These are phyloP conservation scores for Gulo gulo DNA, from an alignment of 2,113 vertebrate species.

Conservation along the genomic window DNA sequence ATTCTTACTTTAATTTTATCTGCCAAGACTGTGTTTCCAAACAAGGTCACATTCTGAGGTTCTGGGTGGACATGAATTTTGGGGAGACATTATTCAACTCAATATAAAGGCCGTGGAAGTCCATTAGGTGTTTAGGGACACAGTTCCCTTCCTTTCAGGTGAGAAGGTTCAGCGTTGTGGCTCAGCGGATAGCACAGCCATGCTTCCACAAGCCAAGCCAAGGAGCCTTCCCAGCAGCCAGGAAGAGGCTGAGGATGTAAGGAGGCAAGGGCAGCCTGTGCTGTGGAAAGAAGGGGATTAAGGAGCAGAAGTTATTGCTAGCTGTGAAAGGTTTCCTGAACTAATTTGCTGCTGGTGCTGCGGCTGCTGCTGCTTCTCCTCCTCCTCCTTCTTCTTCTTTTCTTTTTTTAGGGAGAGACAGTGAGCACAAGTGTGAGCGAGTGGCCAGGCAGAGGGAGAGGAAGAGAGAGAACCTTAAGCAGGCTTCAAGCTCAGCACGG, in stretches of 20 bases:
- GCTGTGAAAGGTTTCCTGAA: background rate
- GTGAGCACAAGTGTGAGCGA: background rate
- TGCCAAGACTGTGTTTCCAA: background rate
- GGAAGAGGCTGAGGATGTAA: background rate
- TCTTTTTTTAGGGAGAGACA: no score
- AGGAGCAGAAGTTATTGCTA: background rate
- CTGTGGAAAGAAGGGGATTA: background rate
- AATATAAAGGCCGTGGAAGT: background rate
- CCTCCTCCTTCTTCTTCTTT: background rate
- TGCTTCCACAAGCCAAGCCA: background rate
- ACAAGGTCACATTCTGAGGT: background rate
- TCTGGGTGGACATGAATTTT: background rate
- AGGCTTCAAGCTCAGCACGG: background rate
- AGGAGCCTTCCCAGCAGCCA: background rate
- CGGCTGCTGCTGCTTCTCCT: rapidly evolving
- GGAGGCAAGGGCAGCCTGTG: background rate
- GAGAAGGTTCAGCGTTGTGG: background rate
- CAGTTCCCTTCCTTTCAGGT: background rate
- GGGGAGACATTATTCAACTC: background rate
- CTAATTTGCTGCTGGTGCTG: background rate
- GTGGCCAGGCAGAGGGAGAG: background rate
- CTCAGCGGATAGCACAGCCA: background rate
- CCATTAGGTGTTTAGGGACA: background rate
- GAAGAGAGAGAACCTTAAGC: background rate
- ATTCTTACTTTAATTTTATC: background rate